Evolutionary conservation across 2,113 vertebrate species (phyloP).

Genomic region (Sisor rabdophorus): DNA sequence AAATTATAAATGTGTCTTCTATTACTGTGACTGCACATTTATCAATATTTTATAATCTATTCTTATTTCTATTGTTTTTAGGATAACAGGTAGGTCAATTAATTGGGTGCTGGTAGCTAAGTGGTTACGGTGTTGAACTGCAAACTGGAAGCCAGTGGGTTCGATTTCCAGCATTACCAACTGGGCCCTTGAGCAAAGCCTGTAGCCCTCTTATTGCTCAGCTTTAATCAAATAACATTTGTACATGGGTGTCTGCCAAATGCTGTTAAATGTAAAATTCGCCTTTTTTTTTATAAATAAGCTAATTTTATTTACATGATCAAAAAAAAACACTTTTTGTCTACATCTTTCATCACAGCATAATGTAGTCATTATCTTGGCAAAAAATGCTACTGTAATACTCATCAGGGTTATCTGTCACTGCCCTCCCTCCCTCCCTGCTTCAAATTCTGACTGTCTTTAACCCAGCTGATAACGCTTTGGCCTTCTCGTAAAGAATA

Average conservation of each 20-base stretch:
- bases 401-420: slow-evolving; percentile 50
- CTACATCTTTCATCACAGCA: slow-evolving; percentile 37
- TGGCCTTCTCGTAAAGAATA: slow-evolving; percentile 53
- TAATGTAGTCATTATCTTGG: slow-evolving; percentile 38
- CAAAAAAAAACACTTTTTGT: slow-evolving; percentile 33
- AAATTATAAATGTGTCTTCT: not conserved
- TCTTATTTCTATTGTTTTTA: not conserved
- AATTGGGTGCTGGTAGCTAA: no score
- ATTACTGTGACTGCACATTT: not conserved
- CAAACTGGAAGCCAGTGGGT: no score
- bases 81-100: no score
- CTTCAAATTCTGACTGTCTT: slow-evolving; percentile 50
- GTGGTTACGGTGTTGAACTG: no score
- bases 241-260: no score
- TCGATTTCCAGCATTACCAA: no score
- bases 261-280: no score
- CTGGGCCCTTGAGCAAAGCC: no score
- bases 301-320: slow-evolving; percentile 9
- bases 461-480: slow-evolving; percentile 58
- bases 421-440: slow-evolving; percentile 31
- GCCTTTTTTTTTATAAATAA: no score
- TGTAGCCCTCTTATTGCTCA: no score
- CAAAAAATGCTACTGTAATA: slow-evolving; percentile 55
- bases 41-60: not conserved
- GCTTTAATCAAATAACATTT: no score